phyloP scores from a whole-genome alignment of 2,113 vertebrate genomes.

The Tonatia bakeri region DNA sequence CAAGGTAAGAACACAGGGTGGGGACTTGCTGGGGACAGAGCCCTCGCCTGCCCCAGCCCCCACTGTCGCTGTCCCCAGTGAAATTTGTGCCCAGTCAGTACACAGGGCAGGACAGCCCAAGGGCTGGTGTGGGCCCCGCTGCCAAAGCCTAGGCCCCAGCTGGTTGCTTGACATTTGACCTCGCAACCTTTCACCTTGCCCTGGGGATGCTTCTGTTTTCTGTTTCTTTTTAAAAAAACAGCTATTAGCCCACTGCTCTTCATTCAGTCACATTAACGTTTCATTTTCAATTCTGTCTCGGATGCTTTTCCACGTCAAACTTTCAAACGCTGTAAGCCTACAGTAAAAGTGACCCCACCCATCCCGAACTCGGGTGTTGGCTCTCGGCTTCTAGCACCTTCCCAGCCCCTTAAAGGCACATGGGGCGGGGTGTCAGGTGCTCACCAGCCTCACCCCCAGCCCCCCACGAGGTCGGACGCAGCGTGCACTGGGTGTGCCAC shows the following conservation, averaged over 20 bases:
- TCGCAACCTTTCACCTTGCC: rapidly evolving
- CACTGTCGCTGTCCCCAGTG: rapidly evolving
- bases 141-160: rapidly evolving
- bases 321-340: background rate
- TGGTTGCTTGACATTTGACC: background rate
- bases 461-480: background rate
- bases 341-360: too few relatives aligned
- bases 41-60: too few relatives aligned
- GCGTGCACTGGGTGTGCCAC: rapidly evolving
- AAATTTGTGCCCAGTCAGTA: rapidly evolving
- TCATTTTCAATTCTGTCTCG: rapidly evolving
- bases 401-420: background rate
- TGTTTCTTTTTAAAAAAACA: background rate
- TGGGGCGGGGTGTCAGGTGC: background rate
- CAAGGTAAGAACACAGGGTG: conserved; percentile 31
- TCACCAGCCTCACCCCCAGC: background rate
- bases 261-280: rapidly evolving
- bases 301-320: rapidly evolving
- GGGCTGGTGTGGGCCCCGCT: background rate
- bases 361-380: rapidly evolving
- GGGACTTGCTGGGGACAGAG: background rate
- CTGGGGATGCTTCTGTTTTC: background rate
- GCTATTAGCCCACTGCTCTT: too few relatives aligned
- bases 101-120: background rate
- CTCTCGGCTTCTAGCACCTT: background rate